phyloP scores from a whole-genome alignment of 2,888 invertebrate species.

The Hydropsyche betteni region DNA sequence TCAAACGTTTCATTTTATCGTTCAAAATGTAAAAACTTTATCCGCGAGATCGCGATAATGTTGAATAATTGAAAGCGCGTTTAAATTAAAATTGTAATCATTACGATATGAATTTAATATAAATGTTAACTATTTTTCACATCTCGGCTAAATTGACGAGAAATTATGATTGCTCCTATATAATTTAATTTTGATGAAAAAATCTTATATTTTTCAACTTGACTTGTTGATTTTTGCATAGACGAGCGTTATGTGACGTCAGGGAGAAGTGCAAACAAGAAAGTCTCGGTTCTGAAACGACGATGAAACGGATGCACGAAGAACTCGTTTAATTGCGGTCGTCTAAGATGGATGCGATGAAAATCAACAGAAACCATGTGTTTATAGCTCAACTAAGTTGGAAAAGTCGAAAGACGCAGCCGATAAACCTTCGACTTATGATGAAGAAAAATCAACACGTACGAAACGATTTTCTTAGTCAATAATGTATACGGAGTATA shows the following conservation, averaged over 20 bases:
- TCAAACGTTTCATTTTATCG: no score
- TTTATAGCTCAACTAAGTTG: constrained; percentile 6
- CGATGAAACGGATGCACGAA: background rate
- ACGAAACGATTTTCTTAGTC: background rate
- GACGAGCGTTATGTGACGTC: background rate
- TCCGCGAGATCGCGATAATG: no score
- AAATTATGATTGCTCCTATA: no score
- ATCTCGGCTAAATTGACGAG: no score
- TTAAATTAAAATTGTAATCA: no score
- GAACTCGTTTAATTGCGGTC: constrained; percentile 32
- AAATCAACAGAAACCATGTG: constrained; percentile 36
- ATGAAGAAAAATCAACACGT: background rate
- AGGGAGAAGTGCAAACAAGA: constrained; percentile 13
- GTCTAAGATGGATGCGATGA: constrained; percentile 32
- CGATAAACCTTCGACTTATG: constrained; percentile 9
- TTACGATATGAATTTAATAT: no score
- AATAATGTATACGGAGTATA: background rate
- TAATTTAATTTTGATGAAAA: no score
- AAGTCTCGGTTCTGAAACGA: background rate
- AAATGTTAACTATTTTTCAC: no score
- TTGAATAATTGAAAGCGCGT: no score
- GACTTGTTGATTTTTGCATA: background rate
- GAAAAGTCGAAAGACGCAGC: background rate
- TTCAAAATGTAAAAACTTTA: no score
- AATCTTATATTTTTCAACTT: background rate